These are phyloP conservation scores for Leptinotarsa defecta DNA, from an alignment of 1,140 invertebrate species.

Conservation along the genomic window DNA sequence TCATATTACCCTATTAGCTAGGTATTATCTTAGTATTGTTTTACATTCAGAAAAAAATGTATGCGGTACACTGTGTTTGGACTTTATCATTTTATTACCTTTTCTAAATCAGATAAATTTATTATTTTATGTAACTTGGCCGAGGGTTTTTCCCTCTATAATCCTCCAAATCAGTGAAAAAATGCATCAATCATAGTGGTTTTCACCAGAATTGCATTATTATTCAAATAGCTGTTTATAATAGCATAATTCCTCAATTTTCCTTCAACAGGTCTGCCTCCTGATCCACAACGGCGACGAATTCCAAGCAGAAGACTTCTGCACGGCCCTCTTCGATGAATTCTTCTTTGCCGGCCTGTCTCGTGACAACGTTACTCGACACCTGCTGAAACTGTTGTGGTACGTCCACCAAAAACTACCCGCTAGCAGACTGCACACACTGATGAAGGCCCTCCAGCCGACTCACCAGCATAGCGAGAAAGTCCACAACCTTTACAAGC, in stretches of 20 bases:
- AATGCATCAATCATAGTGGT: no score
- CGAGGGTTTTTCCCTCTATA: no score
- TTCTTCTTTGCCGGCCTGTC: conserved; percentile 89
- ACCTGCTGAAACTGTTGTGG: conserved; percentile 90
- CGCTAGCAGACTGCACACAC: conserved; percentile 73
- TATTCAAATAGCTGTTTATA: neutral
- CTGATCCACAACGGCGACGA: conserved; percentile 90
- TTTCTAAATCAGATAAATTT: no score
- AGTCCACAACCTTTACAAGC: conserved; percentile 79
- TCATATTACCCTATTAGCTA: no score
- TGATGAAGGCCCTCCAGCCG: conserved; percentile 88
- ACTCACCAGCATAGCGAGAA: conserved; percentile 83
- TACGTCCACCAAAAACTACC: conserved; percentile 89
- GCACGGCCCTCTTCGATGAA: conserved; percentile 94
- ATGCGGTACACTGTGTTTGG: no score
- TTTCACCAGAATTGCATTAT: neutral
- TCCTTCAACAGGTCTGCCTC: conserved; percentile 68
- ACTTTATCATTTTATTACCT: no score
- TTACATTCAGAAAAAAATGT: no score
- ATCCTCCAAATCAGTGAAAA: no score
- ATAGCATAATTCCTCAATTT: neutral
- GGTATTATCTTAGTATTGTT: no score
- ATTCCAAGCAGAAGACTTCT: conserved; percentile 92
- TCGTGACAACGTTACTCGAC: conserved; percentile 90
- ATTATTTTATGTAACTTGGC: no score